Conservation (phyloP, 2,888 invertebrate genomes). For the Patella caerulea region DNA sequence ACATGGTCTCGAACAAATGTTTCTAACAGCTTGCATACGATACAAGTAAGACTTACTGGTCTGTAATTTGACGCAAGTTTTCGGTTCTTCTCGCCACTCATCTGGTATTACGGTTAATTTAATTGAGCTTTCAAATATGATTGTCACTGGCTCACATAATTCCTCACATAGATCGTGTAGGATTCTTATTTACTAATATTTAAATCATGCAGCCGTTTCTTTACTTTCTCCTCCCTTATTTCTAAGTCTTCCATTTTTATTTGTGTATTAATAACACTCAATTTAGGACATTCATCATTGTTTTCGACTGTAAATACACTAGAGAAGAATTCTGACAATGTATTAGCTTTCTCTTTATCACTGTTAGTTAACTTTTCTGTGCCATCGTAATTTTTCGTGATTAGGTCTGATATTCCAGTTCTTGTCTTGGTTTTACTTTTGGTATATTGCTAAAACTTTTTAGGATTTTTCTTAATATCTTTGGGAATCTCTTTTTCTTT, state of each 20-base stretch:
- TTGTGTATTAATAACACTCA: neutral
- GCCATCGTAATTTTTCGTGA: neutral
- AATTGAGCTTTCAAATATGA: conserved; percentile 13
- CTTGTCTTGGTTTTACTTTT: neutral
- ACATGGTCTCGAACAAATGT: conserved; percentile 18
- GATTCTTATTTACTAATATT: neutral
- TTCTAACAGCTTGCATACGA: conserved; percentile 23
- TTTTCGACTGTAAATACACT: conserved; percentile 18
- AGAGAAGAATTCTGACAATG: conserved; percentile 19
- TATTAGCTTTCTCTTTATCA: conserved; percentile 15
- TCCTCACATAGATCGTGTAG: conserved; percentile 4
- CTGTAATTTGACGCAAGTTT: conserved; percentile 17
- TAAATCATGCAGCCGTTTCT: neutral
- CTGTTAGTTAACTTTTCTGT: neutral
- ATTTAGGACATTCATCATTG: neutral
- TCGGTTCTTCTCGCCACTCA: neutral
- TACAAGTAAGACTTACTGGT: conserved; percentile 26
- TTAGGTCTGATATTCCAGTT: neutral
- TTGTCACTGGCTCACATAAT: conserved; percentile 9
- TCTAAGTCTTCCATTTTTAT: neutral
- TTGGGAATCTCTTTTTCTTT: neutral
- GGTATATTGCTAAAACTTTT: neutral
- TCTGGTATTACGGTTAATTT: conserved; percentile 5
- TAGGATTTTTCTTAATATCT: neutral
- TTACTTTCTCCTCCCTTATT: neutral